Evolutionary conservation across 2,797 vertebrate species (phyloP), one percentile per base, ranked within the genome.

Genomic region (Cetoscarus ocellatus): DNA sequence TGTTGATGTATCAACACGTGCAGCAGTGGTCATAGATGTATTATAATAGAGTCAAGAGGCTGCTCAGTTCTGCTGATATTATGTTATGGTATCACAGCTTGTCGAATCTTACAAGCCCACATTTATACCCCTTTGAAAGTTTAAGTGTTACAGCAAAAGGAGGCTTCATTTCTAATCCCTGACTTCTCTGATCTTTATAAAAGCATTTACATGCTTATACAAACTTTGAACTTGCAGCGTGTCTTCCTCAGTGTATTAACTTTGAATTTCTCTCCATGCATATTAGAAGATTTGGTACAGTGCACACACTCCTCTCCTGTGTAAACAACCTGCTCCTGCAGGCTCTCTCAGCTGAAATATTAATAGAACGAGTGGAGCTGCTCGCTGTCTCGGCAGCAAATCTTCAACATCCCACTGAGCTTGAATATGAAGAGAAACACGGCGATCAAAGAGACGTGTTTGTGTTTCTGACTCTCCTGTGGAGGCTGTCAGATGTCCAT

Each of bases 291-390:
- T 83, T 78, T 62, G 73, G 47, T 49, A 63, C 38, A 61, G 61
- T 56, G 75, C 61, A 66, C 83, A 64, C 67, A 49, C 47, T 8
- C 52, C 40, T 74, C 79, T 67, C 63, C 55, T 49, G 68, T 79
- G 80, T 82, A 85, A 85, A 79, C 78, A 87, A 80, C 43, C 70
- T 66, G 69, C 51, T 83, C 70, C 74, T 82, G 71, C 67, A 69
- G 80, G 76, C 77, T 70, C 9, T 48, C 55, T 65, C 54, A 56
- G 75, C 77, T 82, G 70, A 56, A 76, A 61, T 84, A 86, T 83
- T 86, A 83, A 85, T 85, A 88, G 84, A 80, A 64, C 17, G 60
- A 71, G 61, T 45, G 43, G 70, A 79, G 71, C 62, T 14, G 12
- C 38, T 27, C 1, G 14, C 13, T 8, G 56, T 71, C 66, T 85